Conservation (phyloP, 1,140 invertebrate genomes). For the Idris sp. region DNA sequence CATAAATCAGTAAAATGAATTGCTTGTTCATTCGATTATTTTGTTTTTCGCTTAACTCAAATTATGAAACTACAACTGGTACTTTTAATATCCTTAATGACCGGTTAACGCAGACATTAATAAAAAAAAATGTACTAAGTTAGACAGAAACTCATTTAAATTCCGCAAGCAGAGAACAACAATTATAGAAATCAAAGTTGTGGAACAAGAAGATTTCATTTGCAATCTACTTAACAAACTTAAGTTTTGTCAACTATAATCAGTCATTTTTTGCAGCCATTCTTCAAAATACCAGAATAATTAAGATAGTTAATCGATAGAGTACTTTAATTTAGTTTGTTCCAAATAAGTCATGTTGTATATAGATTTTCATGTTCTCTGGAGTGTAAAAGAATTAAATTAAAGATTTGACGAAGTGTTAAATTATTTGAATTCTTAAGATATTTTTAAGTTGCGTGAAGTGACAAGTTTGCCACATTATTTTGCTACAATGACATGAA, state of each 20-base stretch:
- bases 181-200: constrained; percentile 19
- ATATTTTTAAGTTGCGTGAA: too few relatives aligned
- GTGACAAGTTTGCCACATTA: constrained; percentile 3
- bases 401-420: too few relatives aligned
- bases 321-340: constrained; percentile 5
- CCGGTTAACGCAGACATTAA: too few relatives aligned
- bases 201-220: constrained; percentile 21
- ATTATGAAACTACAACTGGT: too few relatives aligned
- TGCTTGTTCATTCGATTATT: too few relatives aligned
- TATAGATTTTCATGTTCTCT: too few relatives aligned
- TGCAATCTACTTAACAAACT: constrained; percentile 12
- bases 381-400: too few relatives aligned
- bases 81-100: too few relatives aligned
- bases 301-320: constrained; percentile 13
- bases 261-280: constrained; percentile 25
- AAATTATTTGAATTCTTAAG: too few relatives aligned
- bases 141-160: constrained; percentile 23
- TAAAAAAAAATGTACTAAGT: constrained; percentile 6
- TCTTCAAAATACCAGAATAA: constrained; percentile 5
- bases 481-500: constrained; percentile 19
- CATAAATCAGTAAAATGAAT: too few relatives aligned
- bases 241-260: constrained; percentile 38
- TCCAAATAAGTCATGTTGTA: too few relatives aligned
- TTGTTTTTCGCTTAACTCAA: too few relatives aligned
- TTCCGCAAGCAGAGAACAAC: constrained; percentile 9